Evolutionary conservation across 2,113 vertebrate species (phyloP), one percentile per base, ranked within the genome.

Genomic region (Oncorhynchus clarkii): DNA sequence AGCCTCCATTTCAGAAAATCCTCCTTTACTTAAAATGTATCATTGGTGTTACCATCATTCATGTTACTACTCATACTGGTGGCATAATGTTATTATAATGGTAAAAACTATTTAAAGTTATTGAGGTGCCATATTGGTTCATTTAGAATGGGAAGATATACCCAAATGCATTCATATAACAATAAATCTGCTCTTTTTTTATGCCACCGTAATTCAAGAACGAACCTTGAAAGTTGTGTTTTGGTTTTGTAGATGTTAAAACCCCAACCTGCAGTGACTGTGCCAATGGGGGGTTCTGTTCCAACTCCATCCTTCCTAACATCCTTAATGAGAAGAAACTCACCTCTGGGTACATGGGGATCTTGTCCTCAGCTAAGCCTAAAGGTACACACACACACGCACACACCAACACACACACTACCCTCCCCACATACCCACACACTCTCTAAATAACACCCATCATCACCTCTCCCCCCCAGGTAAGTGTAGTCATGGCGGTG

Each of bases 401-500:
- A 20, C 18, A 69, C 29, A 31, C 29, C 0, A 0, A 6, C 5
- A 34, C 31, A 34, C 31, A 34, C 31, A 34, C 12, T 54, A 16
- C 27, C 11, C 1, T 22, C 18, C 29, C 5, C 24, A 60, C 1
- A 57, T 26, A 57, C 48, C 13, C 14, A n/a, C 26, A 16, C 11
- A 12, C 22, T 74, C 22, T 29, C 24, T 18, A 0, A 0, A 31
- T 39, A 2, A 62, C 7, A 45, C n/a, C 22, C 67, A 31, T 22
- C 18, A 18, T 48, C n/a, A 6, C 16, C 48, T 54, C n/a, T 71
- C 59, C 57, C 26, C 75, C 5, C n/a, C 70, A 93, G 93, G 93
- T 75, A 94, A 94, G 85, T 94, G 93, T 51, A 94, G 93, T 77
- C 93, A 94, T 45, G 93, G 93, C 39, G 93, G 92, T 27, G 27